These are phyloP conservation scores for Parazoanthus atlanticus DNA, from an alignment of 92 coral and sea anemone genomes.

Conservation along the genomic window DNA sequence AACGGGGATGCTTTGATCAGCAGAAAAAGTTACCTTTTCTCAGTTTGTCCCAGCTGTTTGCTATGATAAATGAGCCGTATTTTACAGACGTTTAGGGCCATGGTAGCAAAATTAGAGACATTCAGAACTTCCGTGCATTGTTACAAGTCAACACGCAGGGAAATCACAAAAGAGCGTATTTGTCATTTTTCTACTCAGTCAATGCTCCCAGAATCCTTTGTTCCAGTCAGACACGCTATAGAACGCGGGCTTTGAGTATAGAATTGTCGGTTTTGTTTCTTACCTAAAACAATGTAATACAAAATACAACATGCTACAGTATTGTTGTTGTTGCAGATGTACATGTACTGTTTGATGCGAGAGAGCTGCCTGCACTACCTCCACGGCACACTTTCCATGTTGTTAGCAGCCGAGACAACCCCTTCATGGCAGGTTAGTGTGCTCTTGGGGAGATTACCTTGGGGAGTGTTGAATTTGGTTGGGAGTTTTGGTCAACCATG, in stretches of 20 bases:
- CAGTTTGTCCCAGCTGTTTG: not conserved
- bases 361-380: conserved; percentile 77
- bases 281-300: not conserved
- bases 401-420: conserved; percentile 64
- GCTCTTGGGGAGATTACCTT: not conserved
- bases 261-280: not conserved
- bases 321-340: conserved; percentile 68
- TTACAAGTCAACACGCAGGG: not conserved
- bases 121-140: not conserved
- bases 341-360: conserved; percentile 90
- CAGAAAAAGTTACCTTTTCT: not conserved
- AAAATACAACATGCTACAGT: not conserved
- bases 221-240: not conserved
- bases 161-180: no score
- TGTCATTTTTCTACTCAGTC: not conserved
- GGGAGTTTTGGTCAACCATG: not conserved
- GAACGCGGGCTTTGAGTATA: not conserved
- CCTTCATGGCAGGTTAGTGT: conserved; percentile 88
- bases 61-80: not conserved
- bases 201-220: not conserved
- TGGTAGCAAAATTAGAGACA: not conserved
- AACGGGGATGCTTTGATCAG: no score
- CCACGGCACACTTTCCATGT: conserved; percentile 69
- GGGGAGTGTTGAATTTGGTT: not conserved
- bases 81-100: not conserved